Evolutionary conservation across 2,888 invertebrate genomes (phyloP).

Genomic region (Megamerina dolium): DNA sequence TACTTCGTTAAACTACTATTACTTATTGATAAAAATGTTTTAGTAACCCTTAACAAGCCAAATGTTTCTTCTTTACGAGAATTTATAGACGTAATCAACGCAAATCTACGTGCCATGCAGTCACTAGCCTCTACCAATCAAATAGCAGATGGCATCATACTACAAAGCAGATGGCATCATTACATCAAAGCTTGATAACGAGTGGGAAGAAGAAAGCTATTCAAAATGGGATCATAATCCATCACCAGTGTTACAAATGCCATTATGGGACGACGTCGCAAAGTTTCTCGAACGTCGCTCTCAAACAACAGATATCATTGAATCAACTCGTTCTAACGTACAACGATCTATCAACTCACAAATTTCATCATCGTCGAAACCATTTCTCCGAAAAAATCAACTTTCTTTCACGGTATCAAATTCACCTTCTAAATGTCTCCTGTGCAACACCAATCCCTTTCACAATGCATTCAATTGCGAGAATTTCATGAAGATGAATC

Average conservation of each 20-base stretch:
- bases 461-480: constrained; percentile 3
- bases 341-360: no score
- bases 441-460: background rate
- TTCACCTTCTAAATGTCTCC: no score
- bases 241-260: background rate
- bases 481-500: background rate
- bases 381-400: background rate
- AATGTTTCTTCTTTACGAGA: constrained; percentile 7
- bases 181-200: constrained; percentile 10
- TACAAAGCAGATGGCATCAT: constrained; percentile 16
- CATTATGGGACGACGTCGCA: constrained; percentile 12
- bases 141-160: constrained; percentile 14
- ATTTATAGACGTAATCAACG: constrained; percentile 13
- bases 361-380: background rate
- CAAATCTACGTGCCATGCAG: no score
- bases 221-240: constrained; percentile 3
- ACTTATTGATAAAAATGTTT: no score
- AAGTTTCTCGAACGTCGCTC: constrained; percentile 11
- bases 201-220: constrained; percentile 15
- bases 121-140: constrained; percentile 12
- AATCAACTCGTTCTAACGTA: constrained; percentile 7
- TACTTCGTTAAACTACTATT: no score
- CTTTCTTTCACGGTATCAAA: background rate
- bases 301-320: constrained; percentile 5
- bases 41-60: no score